Evolutionary conservation across 2,113 vertebrate species (phyloP), one percentile per base, ranked within the genome.

Genomic region (Coreoperca whiteheadi): DNA sequence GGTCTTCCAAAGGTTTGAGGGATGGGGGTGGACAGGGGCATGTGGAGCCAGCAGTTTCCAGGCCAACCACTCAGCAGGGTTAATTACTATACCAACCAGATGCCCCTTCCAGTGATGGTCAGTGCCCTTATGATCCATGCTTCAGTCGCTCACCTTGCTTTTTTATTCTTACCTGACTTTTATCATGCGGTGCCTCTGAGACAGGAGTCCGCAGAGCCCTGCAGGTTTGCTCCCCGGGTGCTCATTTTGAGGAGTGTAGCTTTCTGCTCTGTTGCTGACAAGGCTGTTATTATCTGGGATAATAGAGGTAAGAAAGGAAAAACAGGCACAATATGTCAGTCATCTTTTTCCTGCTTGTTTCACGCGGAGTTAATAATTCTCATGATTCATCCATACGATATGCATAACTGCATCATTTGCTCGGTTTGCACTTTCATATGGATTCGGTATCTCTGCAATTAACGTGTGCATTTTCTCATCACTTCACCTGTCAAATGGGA

Each of bases 261-360:
- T 92, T 92, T 92, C 89, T 83, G 91, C 89, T 92, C 88, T 16
- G 85, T 66, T 91, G 91, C 88, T 92, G 90, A 93, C 92, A 85
- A 82, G 87, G 78, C 85, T 90, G 67, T 89, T 88, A 93, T 90
- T 90, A 90, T 71, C 87, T 73, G 85, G 77, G 85, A 89, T 84
- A 86, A 81, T 83, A 81, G 81, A 71, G 68, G 64, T 37, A 60
- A 59, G 61, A 8, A 25, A 14, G 7, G 50, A 65, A 73, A 77
- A 76, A n/a, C 53, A 11, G 43, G 63, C 57, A 30, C 79, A 86
- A 79, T 46, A 74, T 84, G 91, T 84, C 91, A 77, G 69, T 89
- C 89, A 85, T 81, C 76, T 88, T 80, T 81, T 65, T 30, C 60
- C 57, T 25, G 43, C 73, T 85, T 68, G 51, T 75, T 88, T 81